Evolutionary conservation across 2,113 vertebrate genomes (phyloP).

Genomic region (Lates calcarifer): DNA sequence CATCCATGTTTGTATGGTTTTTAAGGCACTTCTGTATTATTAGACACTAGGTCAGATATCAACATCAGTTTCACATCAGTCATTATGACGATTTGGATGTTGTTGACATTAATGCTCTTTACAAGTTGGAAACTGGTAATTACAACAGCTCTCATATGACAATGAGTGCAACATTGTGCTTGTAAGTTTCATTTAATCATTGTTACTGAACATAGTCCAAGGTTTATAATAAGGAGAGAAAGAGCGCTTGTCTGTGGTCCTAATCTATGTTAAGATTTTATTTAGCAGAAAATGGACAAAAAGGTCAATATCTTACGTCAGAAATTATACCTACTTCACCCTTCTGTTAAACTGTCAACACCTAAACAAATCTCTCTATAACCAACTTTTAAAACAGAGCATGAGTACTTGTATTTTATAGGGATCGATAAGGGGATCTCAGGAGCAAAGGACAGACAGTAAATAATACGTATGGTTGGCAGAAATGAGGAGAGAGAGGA

Average conservation of each 20-base stretch:
- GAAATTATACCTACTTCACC: not conserved
- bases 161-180: not conserved
- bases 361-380: constrained; percentile 9
- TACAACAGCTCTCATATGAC: not conserved
- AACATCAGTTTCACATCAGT: too few relatives aligned
- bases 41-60: not conserved
- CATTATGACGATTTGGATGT: not conserved
- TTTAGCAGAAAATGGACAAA: not conserved
- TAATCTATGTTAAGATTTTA: not conserved
- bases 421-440: constrained; percentile 12
- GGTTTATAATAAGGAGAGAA: not conserved
- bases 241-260: not conserved
- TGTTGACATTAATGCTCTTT: not conserved
- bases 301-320: not conserved
- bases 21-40: too few relatives aligned
- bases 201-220: not conserved
- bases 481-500: constrained; percentile 13
- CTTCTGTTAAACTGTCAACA: constrained; percentile 15
- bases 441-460: constrained; percentile 12
- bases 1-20: too few relatives aligned
- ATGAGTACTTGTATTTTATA: not conserved
- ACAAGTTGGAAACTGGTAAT: not conserved
- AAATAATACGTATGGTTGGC: constrained; percentile 20
- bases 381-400: constrained; percentile 2
- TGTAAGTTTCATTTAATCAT: not conserved